Conservation (phyloP, 1,140 invertebrate genomes). For the Tetraneura akinire region DNA sequence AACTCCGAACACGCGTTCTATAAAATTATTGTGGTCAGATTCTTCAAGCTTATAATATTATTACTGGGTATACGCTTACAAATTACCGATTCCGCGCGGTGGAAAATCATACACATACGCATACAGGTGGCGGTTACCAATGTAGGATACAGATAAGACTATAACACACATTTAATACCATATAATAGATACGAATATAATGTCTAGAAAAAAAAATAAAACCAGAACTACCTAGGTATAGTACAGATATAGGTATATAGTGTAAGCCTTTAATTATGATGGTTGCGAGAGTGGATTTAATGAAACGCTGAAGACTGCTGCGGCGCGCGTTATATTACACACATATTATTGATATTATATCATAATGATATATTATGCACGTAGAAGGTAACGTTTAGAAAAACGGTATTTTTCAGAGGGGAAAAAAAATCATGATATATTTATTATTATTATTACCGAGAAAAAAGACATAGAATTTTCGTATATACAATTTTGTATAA, state of each 20-base stretch:
- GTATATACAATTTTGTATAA: too few relatives aligned
- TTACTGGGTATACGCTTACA: constrained; percentile 16
- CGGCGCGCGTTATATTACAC: neutral
- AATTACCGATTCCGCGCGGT: constrained; percentile 50
- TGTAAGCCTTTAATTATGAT: neutral
- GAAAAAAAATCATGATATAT: too few relatives aligned
- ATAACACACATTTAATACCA: neutral
- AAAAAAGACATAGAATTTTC: too few relatives aligned
- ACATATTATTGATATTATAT: constrained; percentile 18
- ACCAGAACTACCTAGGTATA: neutral
- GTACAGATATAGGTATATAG: too few relatives aligned
- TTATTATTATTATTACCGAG: too few relatives aligned
- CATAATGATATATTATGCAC: neutral
- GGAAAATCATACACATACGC: neutral
- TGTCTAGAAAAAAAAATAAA: neutral
- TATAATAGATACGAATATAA: neutral
- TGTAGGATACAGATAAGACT: too few relatives aligned
- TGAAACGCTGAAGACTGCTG: neutral
- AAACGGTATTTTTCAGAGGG: constrained; percentile 10
- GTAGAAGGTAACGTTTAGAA: neutral
- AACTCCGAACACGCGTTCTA: neutral
- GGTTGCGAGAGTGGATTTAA: constrained; percentile 21
- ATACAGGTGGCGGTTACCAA: neutral
- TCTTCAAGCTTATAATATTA: neutral
- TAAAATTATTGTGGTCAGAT: too few relatives aligned